Base-by-base conservation (phyloP, 2,797 vertebrate species). In the Malurus leucopterus region DNA sequence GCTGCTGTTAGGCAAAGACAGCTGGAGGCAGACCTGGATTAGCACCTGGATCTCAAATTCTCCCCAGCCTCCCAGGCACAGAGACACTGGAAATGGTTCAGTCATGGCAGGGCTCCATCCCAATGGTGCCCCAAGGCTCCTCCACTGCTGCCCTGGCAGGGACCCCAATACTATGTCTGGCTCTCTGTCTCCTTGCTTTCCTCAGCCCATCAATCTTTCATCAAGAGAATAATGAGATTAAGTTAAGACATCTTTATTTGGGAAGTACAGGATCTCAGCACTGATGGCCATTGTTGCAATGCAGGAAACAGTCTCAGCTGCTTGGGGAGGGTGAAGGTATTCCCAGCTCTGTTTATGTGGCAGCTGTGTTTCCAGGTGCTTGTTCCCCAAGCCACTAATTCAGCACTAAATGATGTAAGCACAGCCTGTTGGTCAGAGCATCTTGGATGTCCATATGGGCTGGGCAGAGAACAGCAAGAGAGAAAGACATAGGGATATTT, bases 1-100 rank as follows among this genome's bases (percentile, higher is more conserved):
- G 30, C 15, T 78, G 23, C 20, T 81, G 30, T n/a, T 65, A 47
- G 40, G 13, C 20, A 71, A 15, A 59, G 29, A 23, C 30, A 71
- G 24, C 36, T 85, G 55, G 67, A 74, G 81, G 29, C 24, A 75
- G 44, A 84, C 10, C 13, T 5, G 3, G 29, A 91, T 69, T 21
- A 84, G 10, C 24, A 57, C 8, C 1, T 2, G 32, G 29, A 44
- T 71, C 47, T 85, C 47, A 55, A 86, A 78, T 16, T 32, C 1
- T 11, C 5, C 32, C 43, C 1, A 16, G 1, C 1, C 2, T 18
- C 8, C 4, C 0, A 0, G 34, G 43, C 16, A 44, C 14, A 77
- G 53, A 84, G 34, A 46, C 11, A 6, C 7, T 92, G 63, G n/a
- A 88, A 78, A 43, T 23, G 5, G 12, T 55, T 76, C 19, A 44